phyloP scores from a whole-genome alignment of 1,140 invertebrate species.

The Chironomus tepperi region DNA sequence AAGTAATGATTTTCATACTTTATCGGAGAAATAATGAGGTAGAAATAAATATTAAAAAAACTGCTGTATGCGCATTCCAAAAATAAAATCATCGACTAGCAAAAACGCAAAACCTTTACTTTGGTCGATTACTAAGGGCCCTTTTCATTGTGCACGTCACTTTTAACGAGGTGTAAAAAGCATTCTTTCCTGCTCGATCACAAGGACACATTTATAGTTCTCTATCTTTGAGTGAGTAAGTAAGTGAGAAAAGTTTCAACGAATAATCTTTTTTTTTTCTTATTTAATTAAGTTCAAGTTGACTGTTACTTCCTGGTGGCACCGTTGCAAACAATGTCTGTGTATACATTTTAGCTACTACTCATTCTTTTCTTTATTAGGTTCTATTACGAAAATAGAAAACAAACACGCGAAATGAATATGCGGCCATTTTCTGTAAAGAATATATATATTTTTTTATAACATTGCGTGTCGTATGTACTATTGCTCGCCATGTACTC shows the following conservation, averaged over 20 bases:
- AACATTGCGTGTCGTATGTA: not conserved
- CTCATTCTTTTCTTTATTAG: not conserved
- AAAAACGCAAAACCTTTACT: too few relatives aligned
- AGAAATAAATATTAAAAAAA: too few relatives aligned
- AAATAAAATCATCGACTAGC: too few relatives aligned
- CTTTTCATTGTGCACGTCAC: constrained; percentile 10
- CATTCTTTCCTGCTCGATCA: not conserved
- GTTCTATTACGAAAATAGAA: not conserved
- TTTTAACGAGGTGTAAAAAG: constrained; percentile 21
- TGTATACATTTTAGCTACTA: not conserved
- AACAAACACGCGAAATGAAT: not conserved
- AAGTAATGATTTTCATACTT: too few relatives aligned
- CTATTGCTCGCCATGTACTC: not conserved
- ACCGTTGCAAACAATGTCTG: not conserved
- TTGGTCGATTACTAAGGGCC: not conserved
- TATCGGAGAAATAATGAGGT: too few relatives aligned
- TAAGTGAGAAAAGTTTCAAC: too few relatives aligned
- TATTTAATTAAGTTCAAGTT: constrained; percentile 22
- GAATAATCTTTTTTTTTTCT: not conserved
- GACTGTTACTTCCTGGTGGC: constrained; percentile 21
- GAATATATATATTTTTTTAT: not conserved
- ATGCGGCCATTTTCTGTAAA: not conserved
- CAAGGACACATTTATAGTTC: not conserved
- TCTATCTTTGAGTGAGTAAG: not conserved
- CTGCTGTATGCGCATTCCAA: too few relatives aligned